These are phyloP conservation scores for Xenopus borealis DNA, from an alignment of 2,113 vertebrate species.

Conservation along the genomic window DNA sequence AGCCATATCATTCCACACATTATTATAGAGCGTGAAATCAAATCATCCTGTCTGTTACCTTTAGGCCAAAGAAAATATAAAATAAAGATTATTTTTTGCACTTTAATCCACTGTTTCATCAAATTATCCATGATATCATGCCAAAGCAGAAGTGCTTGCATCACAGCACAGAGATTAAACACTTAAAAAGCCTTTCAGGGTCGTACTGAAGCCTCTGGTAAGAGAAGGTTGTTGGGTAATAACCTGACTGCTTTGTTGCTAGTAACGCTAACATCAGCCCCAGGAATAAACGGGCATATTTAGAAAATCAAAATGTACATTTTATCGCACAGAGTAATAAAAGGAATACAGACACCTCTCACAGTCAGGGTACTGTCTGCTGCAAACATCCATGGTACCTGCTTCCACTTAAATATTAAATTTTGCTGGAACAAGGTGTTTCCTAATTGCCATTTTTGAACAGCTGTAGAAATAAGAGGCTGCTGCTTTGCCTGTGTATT, in stretches of 20 bases:
- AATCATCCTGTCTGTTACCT: not conserved
- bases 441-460: constrained; percentile 14
- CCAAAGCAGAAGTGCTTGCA: not conserved
- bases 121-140: not conserved
- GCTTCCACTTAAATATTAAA: constrained; percentile 19
- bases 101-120: not conserved
- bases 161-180: not conserved
- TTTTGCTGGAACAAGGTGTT: constrained; percentile 29
- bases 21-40: not conserved
- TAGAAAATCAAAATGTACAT: not conserved
- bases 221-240: not conserved
- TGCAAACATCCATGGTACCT: constrained; percentile 5
- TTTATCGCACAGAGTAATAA: constrained; percentile 3
- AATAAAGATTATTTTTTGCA: no score
- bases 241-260: constrained; percentile 4
- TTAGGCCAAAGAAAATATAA: not conserved
- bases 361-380: constrained; percentile 8
- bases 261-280: not conserved
- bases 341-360: not conserved
- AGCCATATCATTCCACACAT: not conserved
- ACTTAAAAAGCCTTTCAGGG: not conserved
- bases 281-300: not conserved
- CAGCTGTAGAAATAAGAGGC: constrained; percentile 21
- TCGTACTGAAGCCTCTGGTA: not conserved
- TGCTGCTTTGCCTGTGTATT: not conserved